Evolutionary conservation across 2,113 vertebrate species (phyloP).

Genomic region (Sapayoa aenigma): DNA sequence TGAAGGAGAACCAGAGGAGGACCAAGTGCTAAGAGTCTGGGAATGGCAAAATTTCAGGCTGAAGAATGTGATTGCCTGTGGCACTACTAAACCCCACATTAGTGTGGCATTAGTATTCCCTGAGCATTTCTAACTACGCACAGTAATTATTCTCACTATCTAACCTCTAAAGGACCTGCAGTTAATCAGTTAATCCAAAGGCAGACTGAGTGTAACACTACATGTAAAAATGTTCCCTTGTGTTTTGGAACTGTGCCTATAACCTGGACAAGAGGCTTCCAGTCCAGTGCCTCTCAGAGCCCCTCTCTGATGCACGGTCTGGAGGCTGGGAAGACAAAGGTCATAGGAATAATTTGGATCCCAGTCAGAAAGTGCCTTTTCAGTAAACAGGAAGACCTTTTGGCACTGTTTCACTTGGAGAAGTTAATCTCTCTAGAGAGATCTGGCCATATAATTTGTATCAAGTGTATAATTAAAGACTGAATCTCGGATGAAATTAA

Average conservation of each 20-base stretch:
- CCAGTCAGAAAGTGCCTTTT: slow-evolving; percentile 17
- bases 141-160: slow-evolving; percentile 27
- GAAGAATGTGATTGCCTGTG: neutral
- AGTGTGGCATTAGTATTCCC: neutral
- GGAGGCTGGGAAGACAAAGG: neutral
- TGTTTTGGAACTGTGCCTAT: neutral
- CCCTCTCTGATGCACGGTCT: neutral
- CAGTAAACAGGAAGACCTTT: slow-evolving; percentile 39
- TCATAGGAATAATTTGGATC: neutral
- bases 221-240: neutral
- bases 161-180: neutral
- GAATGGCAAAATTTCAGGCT: neutral
- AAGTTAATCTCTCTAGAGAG: neutral
- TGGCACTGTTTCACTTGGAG: slow-evolving; percentile 8
- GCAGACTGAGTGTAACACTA: neutral
- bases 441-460: neutral
- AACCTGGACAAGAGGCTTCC: slow-evolving; percentile 4
- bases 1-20: neutral
- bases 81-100: neutral
- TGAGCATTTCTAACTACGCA: neutral
- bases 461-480: neutral
- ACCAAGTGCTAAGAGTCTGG: neutral
- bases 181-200: slow-evolving; percentile 13
- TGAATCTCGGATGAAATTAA: slow-evolving; percentile 13
- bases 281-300: neutral